These are phyloP conservation scores for Drosophila chauvacae DNA, from an alignment of 1,140 invertebrate genomes.

Conservation along the genomic window DNA sequence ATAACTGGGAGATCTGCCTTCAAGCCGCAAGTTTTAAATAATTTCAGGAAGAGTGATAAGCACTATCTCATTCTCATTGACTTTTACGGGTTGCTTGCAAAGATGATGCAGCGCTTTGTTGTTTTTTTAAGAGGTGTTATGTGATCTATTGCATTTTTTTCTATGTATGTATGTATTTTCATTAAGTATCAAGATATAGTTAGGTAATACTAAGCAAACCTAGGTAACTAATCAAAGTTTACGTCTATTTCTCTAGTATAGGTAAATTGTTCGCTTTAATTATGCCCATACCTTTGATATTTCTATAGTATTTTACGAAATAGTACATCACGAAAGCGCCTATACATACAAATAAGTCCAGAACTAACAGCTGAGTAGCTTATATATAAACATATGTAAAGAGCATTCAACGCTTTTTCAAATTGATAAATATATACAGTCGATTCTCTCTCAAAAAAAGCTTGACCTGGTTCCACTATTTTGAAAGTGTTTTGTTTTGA, in stretches of 20 bases:
- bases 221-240: neutral
- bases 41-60: neutral
- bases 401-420: neutral
- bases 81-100: neutral
- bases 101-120: neutral
- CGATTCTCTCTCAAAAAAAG: neutral
- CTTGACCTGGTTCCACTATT: neutral
- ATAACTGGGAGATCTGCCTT: neutral
- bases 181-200: neutral
- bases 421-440: no score
- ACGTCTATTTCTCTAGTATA: neutral
- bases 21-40: conserved; percentile 23
- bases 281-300: neutral
- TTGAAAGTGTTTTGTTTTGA: conserved; percentile 16
- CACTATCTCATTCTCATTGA: conserved; percentile 1
- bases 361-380: neutral
- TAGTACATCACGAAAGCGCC: neutral
- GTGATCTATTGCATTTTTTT: neutral
- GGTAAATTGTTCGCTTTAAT: no score
- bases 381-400: no score
- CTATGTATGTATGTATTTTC: neutral
- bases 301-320: neutral
- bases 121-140: neutral
- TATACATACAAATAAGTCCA: neutral
- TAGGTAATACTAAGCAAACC: neutral